These are phyloP conservation scores for Aphis gossypii DNA, from an alignment of 1,140 invertebrate species.

Conservation along the genomic window DNA sequence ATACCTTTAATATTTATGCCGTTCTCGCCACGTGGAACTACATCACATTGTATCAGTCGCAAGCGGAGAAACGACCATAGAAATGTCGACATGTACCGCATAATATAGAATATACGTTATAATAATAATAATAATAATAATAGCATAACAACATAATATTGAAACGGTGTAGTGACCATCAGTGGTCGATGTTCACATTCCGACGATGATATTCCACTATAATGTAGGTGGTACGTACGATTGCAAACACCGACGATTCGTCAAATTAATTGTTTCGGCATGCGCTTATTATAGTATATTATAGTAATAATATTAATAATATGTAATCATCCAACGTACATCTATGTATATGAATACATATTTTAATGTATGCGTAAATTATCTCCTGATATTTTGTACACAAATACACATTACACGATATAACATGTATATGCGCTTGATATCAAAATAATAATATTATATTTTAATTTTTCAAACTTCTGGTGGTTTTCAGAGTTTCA, in stretches of 20 bases:
- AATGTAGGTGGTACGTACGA: background rate
- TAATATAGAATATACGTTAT: background rate
- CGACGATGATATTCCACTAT: background rate
- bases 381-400: background rate
- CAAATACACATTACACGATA: background rate
- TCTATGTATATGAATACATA: background rate
- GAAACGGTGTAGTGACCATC: background rate
- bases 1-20: background rate
- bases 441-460: background rate
- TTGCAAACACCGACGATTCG: background rate
- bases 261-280: conserved; percentile 24
- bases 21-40: background rate
- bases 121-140: background rate
- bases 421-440: background rate
- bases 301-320: background rate
- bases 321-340: background rate
- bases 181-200: background rate
- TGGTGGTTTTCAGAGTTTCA: background rate
- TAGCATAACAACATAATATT: background rate
- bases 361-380: background rate
- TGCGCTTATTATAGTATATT: background rate
- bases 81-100: background rate
- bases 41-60: background rate
- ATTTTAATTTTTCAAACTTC: background rate
- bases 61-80: background rate